Evolutionary conservation across 2,113 vertebrate genomes (phyloP).

Genomic region (Rhea americana): DNA sequence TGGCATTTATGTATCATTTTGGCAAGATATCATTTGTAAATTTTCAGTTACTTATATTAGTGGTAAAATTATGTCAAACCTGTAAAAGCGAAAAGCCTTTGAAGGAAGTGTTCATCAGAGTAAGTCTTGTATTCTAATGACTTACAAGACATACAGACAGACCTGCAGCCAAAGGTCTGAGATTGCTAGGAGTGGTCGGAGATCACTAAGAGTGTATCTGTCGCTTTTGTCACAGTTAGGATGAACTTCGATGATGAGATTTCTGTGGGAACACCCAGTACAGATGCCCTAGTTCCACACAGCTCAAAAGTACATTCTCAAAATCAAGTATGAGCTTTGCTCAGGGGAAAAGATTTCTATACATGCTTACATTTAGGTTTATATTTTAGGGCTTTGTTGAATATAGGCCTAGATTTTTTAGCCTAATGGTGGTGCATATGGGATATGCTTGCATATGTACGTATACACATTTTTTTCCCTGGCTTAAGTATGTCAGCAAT

Average conservation of each 20-base stretch:
- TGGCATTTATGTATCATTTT: neutral
- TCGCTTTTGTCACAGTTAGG: neutral
- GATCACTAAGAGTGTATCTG: neutral
- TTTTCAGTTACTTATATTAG: conserved; percentile 6
- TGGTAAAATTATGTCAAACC: conserved; percentile 29
- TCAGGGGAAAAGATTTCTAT: neutral
- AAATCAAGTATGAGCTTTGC: neutral
- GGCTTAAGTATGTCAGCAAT: neutral
- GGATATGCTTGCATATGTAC: neutral
- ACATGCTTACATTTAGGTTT: neutral
- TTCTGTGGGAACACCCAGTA: neutral
- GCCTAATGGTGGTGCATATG: neutral
- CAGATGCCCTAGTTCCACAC: neutral
- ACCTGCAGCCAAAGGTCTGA: neutral
- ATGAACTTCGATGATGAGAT: neutral
- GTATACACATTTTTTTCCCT: neutral
- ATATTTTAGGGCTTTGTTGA: neutral
- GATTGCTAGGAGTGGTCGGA: neutral
- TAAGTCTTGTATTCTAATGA: neutral
- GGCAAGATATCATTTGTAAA: conserved; percentile 8
- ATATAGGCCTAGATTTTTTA: neutral
- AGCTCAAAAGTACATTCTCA: neutral
- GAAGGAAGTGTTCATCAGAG: neutral
- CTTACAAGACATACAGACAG: neutral
- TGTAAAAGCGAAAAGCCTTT: conserved; percentile 29